Evolutionary conservation across 1,140 invertebrate species (phyloP).

Genomic region (Armadillidium nasatum): DNA sequence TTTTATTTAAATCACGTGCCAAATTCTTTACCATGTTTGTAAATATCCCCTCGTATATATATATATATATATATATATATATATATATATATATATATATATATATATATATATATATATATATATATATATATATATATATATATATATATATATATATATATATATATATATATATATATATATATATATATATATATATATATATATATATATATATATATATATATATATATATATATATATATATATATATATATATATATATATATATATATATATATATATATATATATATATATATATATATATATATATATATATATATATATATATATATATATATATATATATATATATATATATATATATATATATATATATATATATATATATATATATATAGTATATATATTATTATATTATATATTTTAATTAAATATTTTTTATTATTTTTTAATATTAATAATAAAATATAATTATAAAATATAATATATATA

Average conservation of each 20-base stretch:
- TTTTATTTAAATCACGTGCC: no score
- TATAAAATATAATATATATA: no score
- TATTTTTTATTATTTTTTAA: no score
- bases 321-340: constrained; percentile 14
- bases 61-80: constrained; percentile 15
- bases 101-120: constrained; percentile 15
- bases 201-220: constrained; percentile 4
- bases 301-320: constrained; percentile 19
- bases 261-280: constrained; percentile 14
- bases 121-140: constrained; percentile 11
- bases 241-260: constrained; percentile 14
- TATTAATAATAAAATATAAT: no score
- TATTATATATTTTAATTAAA: not conserved
- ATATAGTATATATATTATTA: not conserved
- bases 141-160: constrained; percentile 15
- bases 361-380: not conserved
- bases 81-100: constrained; percentile 15
- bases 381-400: not conserved
- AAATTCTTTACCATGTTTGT: no score
- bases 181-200: constrained; percentile 7
- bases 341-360: constrained; percentile 13
- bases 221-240: not conserved
- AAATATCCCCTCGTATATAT: not conserved
- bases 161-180: not conserved
- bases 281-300: not conserved